Percentiles rank a stretch among this genome's conserved stretches.
Evolutionary conservation across 37 sponge, comb jelly and placozoan genomes (phyloP).

Genomic region (Geodia barretti): DNA sequence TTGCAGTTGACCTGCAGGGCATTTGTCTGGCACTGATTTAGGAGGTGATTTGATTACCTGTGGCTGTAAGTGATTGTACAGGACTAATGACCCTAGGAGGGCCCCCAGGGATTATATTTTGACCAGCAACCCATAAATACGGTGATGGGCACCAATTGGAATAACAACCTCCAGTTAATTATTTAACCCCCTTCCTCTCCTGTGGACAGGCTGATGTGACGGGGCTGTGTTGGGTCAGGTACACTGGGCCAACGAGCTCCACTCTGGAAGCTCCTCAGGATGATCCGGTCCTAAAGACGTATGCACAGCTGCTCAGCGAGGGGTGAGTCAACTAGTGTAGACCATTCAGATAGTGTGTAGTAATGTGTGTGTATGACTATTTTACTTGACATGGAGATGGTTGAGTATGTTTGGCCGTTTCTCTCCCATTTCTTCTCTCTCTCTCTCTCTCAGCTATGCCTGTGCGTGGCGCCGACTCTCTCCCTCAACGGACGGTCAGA

Average conservation of each 20-base stretch:
- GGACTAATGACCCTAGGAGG: no score
- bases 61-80: no score
- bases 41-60: no score
- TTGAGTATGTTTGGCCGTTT: not conserved
- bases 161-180: no score
- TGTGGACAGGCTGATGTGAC: conserved; percentile 77
- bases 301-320: conserved; percentile 63
- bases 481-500: conserved; percentile 41
- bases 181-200: no score
- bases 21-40: no score
- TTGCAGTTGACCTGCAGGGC: no score
- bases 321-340: conserved; percentile 36
- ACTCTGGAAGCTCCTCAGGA: conserved; percentile 59
- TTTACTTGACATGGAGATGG: not conserved
- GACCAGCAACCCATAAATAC: no score
- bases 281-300: conserved; percentile 72
- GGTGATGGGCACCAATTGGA: no score
- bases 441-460: conserved; percentile 41
- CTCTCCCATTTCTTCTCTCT: not conserved
- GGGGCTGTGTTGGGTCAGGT: conserved; percentile 73
- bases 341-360: not conserved
- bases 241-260: conserved; percentile 44
- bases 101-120: no score
- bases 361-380: not conserved
- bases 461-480: conserved; percentile 63